Evolutionary conservation across 2,113 vertebrate genomes (phyloP).

Genomic region (Formicarius rufipectus): DNA sequence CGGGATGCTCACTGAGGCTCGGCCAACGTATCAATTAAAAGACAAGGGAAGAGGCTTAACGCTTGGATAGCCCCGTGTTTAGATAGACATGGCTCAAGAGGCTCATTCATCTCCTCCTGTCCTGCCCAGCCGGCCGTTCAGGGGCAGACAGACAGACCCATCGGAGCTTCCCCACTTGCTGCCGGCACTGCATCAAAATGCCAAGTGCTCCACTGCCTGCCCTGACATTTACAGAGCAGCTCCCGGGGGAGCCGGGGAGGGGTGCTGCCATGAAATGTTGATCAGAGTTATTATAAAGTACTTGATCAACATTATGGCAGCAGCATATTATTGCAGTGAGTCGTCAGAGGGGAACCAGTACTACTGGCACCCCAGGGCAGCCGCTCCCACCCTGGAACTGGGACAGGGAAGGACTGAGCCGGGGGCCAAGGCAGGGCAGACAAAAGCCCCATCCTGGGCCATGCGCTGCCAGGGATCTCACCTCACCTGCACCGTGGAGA

Average conservation of each 20-base stretch:
- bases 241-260: constrained; percentile 24
- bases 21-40: constrained; percentile 53
- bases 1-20: neutral
- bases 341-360: neutral
- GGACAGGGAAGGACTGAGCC: neutral
- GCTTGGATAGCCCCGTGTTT: constrained; percentile 34
- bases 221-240: constrained; percentile 67
- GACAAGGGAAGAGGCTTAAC: constrained; percentile 13
- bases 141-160: constrained; percentile 52
- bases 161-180: constrained; percentile 20
- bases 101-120: constrained; percentile 56
- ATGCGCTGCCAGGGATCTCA: neutral
- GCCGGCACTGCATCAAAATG: constrained; percentile 44
- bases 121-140: constrained; percentile 17
- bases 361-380: neutral
- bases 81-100: constrained; percentile 43
- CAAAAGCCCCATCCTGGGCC: neutral
- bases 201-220: constrained; percentile 45
- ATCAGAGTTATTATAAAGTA: constrained; percentile 58
- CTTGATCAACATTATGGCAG: constrained; percentile 40
- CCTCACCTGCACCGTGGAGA: constrained; percentile 90
- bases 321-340: neutral
- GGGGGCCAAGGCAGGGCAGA: neutral
- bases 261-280: constrained; percentile 60
- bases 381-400: accelerated